Evolutionary conservation across 2,113 vertebrate genomes (phyloP).

Genomic region (Poicephalus gulielmi): DNA sequence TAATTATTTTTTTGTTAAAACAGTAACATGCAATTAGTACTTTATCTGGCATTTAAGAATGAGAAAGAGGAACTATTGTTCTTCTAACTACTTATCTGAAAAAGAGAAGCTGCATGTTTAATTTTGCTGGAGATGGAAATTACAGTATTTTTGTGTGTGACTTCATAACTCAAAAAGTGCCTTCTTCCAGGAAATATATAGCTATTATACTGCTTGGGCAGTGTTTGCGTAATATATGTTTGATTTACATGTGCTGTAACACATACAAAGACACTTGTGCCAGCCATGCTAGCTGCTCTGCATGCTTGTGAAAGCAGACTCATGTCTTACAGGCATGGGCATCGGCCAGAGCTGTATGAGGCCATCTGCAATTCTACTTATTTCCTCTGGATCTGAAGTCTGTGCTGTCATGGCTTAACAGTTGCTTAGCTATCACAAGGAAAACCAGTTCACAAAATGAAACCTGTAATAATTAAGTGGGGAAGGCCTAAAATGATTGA

Average conservation of each 20-base stretch:
- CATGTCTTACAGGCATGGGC: background rate
- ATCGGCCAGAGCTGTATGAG: background rate
- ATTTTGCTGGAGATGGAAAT: background rate
- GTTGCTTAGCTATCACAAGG: background rate
- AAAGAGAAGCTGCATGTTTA: background rate
- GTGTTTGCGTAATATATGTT: background rate
- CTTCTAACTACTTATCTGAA: background rate
- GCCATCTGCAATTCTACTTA: background rate
- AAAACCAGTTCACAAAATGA: background rate
- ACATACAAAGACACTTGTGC: background rate
- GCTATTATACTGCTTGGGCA: background rate
- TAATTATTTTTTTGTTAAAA: constrained; percentile 52
- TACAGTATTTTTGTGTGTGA: background rate
- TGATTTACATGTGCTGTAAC: background rate
- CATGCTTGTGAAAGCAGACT: background rate
- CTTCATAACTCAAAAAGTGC: background rate
- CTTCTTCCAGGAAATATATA: background rate
- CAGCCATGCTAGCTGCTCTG: background rate
- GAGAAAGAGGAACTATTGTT: constrained; percentile 27
- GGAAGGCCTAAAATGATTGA: background rate
- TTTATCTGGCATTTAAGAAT: constrained; percentile 21
- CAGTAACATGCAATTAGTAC: constrained; percentile 46
- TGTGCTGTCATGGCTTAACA: background rate
- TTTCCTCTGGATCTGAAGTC: background rate
- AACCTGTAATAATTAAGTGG: background rate